These are phyloP conservation scores for Platygyra sinensis DNA, from an alignment of 64 coral and sea anemone genomes.

Conservation along the genomic window DNA sequence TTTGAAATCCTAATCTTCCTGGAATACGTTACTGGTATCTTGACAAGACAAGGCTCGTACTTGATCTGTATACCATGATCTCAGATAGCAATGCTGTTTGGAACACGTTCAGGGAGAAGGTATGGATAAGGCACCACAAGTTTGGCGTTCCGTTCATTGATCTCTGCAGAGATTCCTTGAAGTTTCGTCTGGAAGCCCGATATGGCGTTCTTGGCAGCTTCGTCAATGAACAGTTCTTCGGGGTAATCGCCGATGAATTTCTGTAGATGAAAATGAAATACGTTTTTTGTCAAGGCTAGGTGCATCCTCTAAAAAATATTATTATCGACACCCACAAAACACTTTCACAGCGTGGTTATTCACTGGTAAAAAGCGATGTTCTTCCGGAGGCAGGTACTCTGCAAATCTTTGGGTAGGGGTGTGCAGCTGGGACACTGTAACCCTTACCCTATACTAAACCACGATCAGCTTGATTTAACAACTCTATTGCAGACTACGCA, in stretches of 20 bases:
- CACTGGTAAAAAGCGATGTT: too few relatives aligned
- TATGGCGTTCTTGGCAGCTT: conserved; percentile 47
- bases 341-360: too few relatives aligned
- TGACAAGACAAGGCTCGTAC: not conserved
- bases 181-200: conserved; percentile 70
- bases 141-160: conserved; percentile 65
- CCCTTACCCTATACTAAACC: too few relatives aligned
- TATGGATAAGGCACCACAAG: conserved; percentile 71
- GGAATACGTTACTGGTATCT: too few relatives aligned
- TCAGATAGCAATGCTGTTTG: conserved; percentile 88
- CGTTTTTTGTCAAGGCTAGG: not conserved
- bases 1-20: not conserved
- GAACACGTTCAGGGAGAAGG: conserved; percentile 69
- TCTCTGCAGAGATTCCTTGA: conserved; percentile 67
- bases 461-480: too few relatives aligned
- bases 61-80: not conserved
- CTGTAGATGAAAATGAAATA: conserved; percentile 25
- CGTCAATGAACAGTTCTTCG: conserved; percentile 53
- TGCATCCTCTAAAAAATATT: too few relatives aligned
- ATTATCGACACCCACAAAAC: too few relatives aligned
- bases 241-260: conserved; percentile 87
- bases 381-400: too few relatives aligned
- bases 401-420: too few relatives aligned
- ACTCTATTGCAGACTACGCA: too few relatives aligned
- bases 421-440: too few relatives aligned